Conservation (phyloP, 1,140 invertebrate species). For the Bombus confusus region DNA sequence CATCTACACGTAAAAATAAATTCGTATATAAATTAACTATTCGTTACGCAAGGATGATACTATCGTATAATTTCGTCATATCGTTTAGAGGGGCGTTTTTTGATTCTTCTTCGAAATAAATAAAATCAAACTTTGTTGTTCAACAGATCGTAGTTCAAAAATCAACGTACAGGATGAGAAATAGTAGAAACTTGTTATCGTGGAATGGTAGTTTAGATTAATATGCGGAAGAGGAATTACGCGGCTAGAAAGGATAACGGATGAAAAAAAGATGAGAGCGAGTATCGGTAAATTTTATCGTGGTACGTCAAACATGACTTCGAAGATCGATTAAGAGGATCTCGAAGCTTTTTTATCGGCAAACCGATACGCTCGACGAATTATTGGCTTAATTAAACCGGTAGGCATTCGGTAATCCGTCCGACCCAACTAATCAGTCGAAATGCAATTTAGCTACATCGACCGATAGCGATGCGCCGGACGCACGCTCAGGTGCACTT, state of each 20-base stretch:
- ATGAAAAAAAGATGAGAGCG: too few relatives aligned
- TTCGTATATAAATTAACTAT: background rate
- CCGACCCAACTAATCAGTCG: constrained; percentile 79
- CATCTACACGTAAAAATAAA: constrained; percentile 88
- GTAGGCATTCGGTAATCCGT: constrained; percentile 80
- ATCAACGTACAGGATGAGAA: background rate
- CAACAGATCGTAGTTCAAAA: background rate
- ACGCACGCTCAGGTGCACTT: constrained; percentile 76
- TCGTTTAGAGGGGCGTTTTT: background rate
- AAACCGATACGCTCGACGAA: constrained; percentile 68
- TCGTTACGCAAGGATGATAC: background rate
- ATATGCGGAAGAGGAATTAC: background rate
- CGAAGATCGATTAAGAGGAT: background rate
- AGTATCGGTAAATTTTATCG: background rate
- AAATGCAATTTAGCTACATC: constrained; percentile 81
- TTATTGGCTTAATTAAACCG: constrained; percentile 79
- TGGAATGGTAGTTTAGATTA: background rate
- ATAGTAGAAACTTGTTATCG: background rate
- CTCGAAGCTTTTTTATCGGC: constrained; percentile 42
- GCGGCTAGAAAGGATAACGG: background rate
- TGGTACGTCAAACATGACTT: background rate
- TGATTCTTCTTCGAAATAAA: background rate
- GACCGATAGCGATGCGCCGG: constrained; percentile 73
- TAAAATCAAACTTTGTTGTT: background rate
- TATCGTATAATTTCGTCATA: background rate